These are phyloP conservation scores for Darevskia nairensis DNA, from an alignment of 2,797 vertebrate species.

Conservation along the genomic window DNA sequence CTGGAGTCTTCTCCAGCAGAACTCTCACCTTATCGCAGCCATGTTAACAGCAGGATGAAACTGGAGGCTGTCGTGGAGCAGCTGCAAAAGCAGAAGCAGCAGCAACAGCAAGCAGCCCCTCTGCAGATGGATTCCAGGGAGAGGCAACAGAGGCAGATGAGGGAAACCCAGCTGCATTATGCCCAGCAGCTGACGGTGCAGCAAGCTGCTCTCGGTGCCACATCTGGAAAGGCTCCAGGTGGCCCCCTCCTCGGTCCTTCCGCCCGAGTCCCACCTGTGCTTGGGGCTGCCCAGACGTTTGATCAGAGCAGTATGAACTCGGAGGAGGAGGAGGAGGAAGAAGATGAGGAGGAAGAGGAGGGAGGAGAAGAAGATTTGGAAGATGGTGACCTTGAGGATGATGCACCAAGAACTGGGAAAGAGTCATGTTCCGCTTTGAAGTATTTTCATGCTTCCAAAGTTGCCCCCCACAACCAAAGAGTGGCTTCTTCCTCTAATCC, in stretches of 20 bases:
- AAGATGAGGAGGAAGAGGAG: slow-evolving; percentile 71
- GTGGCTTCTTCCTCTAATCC: slow-evolving; percentile 61
- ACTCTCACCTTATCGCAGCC: slow-evolving; percentile 71
- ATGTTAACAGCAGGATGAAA: slow-evolving; percentile 85
- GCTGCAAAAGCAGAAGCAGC: slow-evolving; percentile 89
- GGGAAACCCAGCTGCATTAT: slow-evolving; percentile 88
- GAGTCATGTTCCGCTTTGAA: slow-evolving; percentile 70
- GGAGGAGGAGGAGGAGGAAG: slow-evolving; percentile 77
- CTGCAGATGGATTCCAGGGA: slow-evolving; percentile 86
- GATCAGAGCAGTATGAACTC: slow-evolving; percentile 74
- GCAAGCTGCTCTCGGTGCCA: slow-evolving; percentile 86
- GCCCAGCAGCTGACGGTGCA: slow-evolving; percentile 87
- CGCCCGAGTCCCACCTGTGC: slow-evolving; percentile 73
- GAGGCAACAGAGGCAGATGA: slow-evolving; percentile 86
- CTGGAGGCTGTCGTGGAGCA: slow-evolving; percentile 92
- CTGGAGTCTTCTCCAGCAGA: slow-evolving; percentile 58
- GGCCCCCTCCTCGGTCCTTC: slow-evolving; percentile 71
- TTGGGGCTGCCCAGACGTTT: slow-evolving; percentile 60
- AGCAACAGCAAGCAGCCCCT: slow-evolving; percentile 85
- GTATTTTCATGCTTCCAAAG: slow-evolving; percentile 78
- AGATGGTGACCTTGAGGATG: slow-evolving; percentile 74
- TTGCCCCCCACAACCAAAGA: slow-evolving; percentile 67
- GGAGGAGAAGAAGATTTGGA: slow-evolving; percentile 80
- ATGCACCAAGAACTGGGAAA: slow-evolving; percentile 74
- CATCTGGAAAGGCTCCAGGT: slow-evolving; percentile 77